phyloP scores from a whole-genome alignment of 1,140 invertebrate species.

The Reticulitermes speratus region DNA sequence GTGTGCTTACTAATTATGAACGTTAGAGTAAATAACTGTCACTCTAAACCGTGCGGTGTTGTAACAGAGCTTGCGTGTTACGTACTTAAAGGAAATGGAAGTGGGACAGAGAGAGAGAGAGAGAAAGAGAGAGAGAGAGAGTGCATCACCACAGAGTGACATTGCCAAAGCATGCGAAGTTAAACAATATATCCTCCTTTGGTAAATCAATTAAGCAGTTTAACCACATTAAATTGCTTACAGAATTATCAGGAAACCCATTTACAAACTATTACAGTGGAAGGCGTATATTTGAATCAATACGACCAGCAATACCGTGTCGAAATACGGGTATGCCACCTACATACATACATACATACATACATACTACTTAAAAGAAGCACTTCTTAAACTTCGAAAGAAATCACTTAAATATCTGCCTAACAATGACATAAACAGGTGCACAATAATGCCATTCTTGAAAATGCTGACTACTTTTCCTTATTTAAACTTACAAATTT shows the following conservation, averaged over 20 bases:
- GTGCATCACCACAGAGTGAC: not conserved
- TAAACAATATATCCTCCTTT: not conserved
- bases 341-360: not conserved
- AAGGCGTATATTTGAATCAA: not conserved
- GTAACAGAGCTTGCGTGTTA: not conserved
- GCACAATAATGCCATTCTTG: too few species aligned
- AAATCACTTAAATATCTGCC: not conserved
- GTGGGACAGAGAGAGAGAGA: too few species aligned
- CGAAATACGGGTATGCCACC: too few species aligned
- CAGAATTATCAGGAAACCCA: not conserved
- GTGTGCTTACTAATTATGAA: not conserved
- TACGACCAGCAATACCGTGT: not conserved
- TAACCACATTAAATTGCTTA: not conserved
- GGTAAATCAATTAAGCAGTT: not conserved
- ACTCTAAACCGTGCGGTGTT: not conserved
- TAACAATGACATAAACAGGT: too few species aligned
- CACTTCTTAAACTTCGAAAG: not conserved
- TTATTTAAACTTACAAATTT: too few species aligned
- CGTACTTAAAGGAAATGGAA: not conserved
- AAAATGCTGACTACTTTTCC: too few species aligned
- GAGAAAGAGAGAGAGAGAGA: not conserved
- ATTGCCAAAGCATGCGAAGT: not conserved
- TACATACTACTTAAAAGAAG: not conserved
- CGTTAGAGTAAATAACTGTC: not conserved
- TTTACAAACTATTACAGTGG: not conserved